phyloP scores from a whole-genome alignment of 2,888 invertebrate species.

The Globia sparganii region DNA sequence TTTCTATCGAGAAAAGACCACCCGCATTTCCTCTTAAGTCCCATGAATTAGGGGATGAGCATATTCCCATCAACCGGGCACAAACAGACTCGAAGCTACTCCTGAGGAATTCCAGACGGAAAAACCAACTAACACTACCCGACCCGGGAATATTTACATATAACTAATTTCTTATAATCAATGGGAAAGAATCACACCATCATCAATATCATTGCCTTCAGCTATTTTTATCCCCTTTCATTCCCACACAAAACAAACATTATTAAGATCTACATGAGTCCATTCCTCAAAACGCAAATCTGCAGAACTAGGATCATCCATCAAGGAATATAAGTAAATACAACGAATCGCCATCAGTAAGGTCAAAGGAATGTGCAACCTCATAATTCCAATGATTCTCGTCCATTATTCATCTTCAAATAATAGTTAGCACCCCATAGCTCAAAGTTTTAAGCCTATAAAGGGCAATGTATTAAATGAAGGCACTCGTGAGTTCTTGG shows the following conservation, averaged over 20 bases:
- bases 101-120: no score
- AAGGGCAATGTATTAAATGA: conserved; percentile 68
- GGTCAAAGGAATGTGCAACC: conserved; percentile 87
- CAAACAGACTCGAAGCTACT: no score
- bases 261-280: conserved; percentile 56
- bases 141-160: no score
- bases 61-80: no score
- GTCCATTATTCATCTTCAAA: conserved; percentile 88
- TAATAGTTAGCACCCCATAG: conserved; percentile 89
- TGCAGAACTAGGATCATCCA: conserved; percentile 65
- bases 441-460: conserved; percentile 79
- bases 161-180: no score
- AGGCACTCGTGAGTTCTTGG: conserved; percentile 53
- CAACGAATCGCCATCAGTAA: conserved; percentile 72
- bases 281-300: conserved; percentile 61
- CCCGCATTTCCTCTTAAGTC: no score
- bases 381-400: conserved; percentile 86
- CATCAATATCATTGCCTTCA: conserved; percentile 28
- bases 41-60: no score
- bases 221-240: conserved; percentile 33
- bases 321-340: conserved; percentile 66
- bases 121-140: no score
- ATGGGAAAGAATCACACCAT: background rate
- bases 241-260: conserved; percentile 54
- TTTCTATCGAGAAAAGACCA: no score